Evolutionary conservation across 92 coral and sea anemone species (phyloP).

Genomic region (Paramuricea clavata): DNA sequence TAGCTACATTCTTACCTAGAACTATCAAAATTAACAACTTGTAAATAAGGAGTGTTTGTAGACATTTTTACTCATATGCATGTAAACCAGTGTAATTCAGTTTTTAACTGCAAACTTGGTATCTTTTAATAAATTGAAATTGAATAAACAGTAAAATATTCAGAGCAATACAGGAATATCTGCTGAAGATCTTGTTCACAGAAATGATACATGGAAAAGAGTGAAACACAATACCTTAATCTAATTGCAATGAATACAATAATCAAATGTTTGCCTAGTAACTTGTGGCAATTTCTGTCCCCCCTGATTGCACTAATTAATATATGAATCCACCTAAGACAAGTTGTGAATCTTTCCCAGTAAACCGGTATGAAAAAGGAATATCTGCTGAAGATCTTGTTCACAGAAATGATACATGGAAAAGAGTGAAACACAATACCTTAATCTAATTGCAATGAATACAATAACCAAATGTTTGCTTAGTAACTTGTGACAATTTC

Average conservation of each 20-base stretch:
- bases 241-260: background rate
- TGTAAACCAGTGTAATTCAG: too few species aligned
- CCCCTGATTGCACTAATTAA: background rate
- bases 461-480: background rate
- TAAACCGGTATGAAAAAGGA: background rate
- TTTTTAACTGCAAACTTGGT: too few species aligned
- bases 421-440: slow-evolving; percentile 8
- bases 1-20: too few species aligned
- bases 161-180: too few species aligned
- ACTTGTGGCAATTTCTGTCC: background rate
- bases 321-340: background rate
- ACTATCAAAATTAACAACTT: too few species aligned
- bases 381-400: too few species aligned
- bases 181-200: too few species aligned
- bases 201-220: background rate
- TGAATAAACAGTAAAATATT: too few species aligned
- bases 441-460: background rate
- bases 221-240: slow-evolving; percentile 9
- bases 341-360: background rate
- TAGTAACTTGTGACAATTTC: background rate
- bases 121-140: too few species aligned
- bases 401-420: background rate
- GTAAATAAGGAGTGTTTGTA: too few species aligned
- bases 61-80: too few species aligned
- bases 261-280: background rate